Conservation (phyloP, 2,797 vertebrate species). For the Halcyon badia region DNA sequence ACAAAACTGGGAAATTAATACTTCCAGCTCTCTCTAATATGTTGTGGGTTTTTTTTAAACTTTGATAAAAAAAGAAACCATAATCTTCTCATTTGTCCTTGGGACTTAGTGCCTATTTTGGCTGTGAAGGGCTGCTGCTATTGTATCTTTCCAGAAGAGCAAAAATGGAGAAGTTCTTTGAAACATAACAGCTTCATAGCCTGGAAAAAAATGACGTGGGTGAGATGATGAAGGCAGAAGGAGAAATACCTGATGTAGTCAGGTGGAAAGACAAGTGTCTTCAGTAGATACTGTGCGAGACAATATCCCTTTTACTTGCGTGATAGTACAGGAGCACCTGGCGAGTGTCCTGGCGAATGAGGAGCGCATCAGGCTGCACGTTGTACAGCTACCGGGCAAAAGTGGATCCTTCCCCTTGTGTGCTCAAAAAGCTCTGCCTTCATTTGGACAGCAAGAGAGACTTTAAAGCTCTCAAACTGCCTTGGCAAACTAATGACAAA, state of each 20-base stretch:
- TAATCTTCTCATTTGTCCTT: background rate
- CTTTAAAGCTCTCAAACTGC: background rate
- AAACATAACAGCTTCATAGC: background rate
- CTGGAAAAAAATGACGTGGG: background rate
- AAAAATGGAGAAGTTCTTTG: background rate
- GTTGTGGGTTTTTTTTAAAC: background rate
- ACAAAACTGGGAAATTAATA: background rate
- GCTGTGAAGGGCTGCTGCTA: background rate
- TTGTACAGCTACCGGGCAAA: background rate
- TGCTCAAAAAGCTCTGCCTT: background rate
- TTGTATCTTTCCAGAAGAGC: constrained; percentile 1
- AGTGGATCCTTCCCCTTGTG: background rate
- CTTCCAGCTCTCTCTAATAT: background rate
- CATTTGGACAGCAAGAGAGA: background rate
- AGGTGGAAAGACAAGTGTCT: background rate
- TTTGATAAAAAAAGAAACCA: background rate
- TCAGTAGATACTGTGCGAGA: background rate
- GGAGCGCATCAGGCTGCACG: background rate
- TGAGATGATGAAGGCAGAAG: constrained; percentile 15
- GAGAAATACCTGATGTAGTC: background rate
- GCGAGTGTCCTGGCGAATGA: background rate
- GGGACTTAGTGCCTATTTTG: background rate
- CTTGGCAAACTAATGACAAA: background rate
- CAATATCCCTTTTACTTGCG: background rate
- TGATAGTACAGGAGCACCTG: background rate